Evolutionary conservation across 2,113 vertebrate species (phyloP), one percentile per base, ranked within the genome.

Genomic region (Mola mola): DNA sequence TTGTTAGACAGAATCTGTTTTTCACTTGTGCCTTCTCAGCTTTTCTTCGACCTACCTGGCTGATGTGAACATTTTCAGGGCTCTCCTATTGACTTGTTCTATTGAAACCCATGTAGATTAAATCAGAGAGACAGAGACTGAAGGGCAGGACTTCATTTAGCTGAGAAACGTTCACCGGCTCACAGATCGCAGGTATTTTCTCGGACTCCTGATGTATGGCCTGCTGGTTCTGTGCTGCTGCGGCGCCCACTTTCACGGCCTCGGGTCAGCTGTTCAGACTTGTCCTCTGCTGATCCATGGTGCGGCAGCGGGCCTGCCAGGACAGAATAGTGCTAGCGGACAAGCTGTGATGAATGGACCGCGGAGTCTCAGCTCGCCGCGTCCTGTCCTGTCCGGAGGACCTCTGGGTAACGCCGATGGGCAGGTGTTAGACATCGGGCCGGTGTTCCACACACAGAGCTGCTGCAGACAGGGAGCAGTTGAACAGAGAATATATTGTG

Each of bases 181-280:
- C 50, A 66, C 36, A 67, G 74, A 59, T 67, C 57, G 58, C 40
- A 28, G 58, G 34, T 66, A 43, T 40, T 62, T 66, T 75, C 50
- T 58, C 13, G 20, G 49, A 47, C 5, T 17, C 57, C 43, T 79
- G 20, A 72, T 70, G 52, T 64, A 82, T 68, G 63, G 74, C 80
- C 47, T 21, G 43, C 43, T 40, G 34, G n/a, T 38, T 51, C 61
- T 19, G 49, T 75, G 63, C 70, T 82, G 33, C 53, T 76, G 49
- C 61, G 62, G 20, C 70, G 53, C 34, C 68, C 38, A 66, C 66
- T 72, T 63, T 62, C 21, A 42, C 70, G 67, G 86, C 79, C 81
- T 79, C 62, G 52, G 83, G 81, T 79, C 75, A 77, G 71, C 79
- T 80, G 83, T 84, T 79, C 59, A 70, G 69, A 87, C 74, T 66